Evolutionary conservation across 2,888 invertebrate species (phyloP).

Genomic region (Cheilosia impressa): DNA sequence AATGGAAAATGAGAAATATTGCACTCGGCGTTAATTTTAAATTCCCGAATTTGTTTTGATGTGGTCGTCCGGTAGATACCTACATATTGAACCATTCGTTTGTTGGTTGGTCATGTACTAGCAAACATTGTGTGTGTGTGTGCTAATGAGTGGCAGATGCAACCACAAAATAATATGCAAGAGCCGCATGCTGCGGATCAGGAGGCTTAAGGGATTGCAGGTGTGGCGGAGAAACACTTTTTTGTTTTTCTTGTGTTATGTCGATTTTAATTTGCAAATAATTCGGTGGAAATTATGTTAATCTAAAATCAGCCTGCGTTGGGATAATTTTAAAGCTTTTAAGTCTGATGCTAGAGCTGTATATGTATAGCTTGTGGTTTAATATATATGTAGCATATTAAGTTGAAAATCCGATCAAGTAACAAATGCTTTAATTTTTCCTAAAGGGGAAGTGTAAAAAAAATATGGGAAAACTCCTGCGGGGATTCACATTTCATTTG

Average conservation of each 20-base stretch:
- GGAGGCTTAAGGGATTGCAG: not conserved
- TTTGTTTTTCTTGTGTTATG: not conserved
- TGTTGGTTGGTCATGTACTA: not conserved
- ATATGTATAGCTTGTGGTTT: not conserved
- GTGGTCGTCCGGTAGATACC: not conserved
- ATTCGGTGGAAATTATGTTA: not conserved
- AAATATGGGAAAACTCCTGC: too few relatives aligned
- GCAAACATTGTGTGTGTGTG: not conserved
- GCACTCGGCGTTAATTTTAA: conserved; percentile 34
- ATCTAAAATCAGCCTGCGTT: not conserved
- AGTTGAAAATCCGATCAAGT: not conserved
- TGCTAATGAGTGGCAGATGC: not conserved
- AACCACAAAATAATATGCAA: conserved; percentile 1
- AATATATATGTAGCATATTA: not conserved
- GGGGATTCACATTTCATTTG: too few relatives aligned
- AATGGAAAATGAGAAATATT: conserved; percentile 34
- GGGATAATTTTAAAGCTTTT: not conserved
- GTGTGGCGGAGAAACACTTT: not conserved
- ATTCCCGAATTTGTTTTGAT: conserved; percentile 25
- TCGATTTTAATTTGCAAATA: conserved; percentile 7
- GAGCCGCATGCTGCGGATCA: not conserved
- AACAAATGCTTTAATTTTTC: too few relatives aligned
- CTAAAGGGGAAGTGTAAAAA: too few relatives aligned
- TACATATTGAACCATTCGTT: not conserved
- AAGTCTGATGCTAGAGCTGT: not conserved